Conservation (phyloP, 2,797 vertebrate genomes). For the Hyperoplus immaculatus region DNA sequence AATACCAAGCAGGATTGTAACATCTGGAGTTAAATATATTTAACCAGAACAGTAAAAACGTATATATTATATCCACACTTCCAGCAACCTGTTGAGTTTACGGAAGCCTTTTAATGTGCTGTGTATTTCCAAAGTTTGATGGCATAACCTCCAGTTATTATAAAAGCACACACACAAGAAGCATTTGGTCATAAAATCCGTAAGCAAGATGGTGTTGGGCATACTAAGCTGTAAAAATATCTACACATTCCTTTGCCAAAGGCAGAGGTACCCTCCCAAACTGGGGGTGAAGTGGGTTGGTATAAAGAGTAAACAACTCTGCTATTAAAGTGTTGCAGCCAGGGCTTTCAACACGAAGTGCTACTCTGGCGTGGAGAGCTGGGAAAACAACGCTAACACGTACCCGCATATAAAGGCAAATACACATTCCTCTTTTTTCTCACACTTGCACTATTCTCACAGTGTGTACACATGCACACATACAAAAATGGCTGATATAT, state of each 20-base stretch:
- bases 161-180: constrained; percentile 58
- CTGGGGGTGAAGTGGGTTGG: constrained; percentile 69
- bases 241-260: constrained; percentile 69
- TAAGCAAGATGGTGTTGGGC: constrained; percentile 71
- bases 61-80: constrained; percentile 1
- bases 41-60: not conserved
- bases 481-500: not conserved
- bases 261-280: constrained; percentile 73
- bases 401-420: constrained; percentile 33
- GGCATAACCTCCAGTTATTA: constrained; percentile 73
- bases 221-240: constrained; percentile 69
- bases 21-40: constrained; percentile 24
- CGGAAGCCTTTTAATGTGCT: constrained; percentile 35
- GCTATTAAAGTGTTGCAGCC: constrained; percentile 81
- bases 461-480: not conserved
- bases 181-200: constrained; percentile 66
- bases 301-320: constrained; percentile 81
- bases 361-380: constrained; percentile 71
- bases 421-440: constrained; percentile 12
- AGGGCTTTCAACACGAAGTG: constrained; percentile 66
- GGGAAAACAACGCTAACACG: constrained; percentile 67
- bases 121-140: constrained; percentile 48
- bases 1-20: not conserved
- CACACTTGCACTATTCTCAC: constrained; percentile 22
- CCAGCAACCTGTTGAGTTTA: constrained; percentile 59